phyloP scores from a whole-genome alignment of 1,140 invertebrate species.

The Lordiphosa clarofinis region DNA sequence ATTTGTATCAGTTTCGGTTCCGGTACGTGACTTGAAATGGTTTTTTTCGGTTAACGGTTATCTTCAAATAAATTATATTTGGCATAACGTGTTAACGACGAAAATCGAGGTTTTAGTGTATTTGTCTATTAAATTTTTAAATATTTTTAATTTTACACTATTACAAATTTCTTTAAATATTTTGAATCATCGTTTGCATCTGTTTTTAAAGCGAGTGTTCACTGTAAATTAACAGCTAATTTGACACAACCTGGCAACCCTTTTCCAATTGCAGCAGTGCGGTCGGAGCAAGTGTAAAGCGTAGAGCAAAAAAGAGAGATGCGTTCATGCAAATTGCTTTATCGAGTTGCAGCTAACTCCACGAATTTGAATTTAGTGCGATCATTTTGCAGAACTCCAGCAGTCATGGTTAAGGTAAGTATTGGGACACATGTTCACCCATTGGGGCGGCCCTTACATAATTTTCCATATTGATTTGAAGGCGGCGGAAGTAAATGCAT shows the following conservation, averaged over 20 bases:
- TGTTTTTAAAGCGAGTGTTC: background rate
- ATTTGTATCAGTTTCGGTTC: too few relatives aligned
- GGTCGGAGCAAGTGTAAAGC: slow-evolving; percentile 13
- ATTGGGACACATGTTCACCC: slow-evolving; percentile 1
- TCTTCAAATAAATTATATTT: too few relatives aligned
- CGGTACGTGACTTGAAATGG: too few relatives aligned
- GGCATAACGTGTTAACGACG: too few relatives aligned
- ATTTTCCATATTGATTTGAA: slow-evolving; percentile 49
- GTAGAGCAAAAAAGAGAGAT: slow-evolving; percentile 38
- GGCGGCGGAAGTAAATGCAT: slow-evolving; percentile 20
- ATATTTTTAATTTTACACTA: too few relatives aligned
- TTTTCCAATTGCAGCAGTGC: slow-evolving; percentile 17
- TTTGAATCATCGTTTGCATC: background rate
- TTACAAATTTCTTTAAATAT: too few relatives aligned
- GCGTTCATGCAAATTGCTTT: slow-evolving; percentile 66
- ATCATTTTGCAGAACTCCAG: slow-evolving; percentile 53
- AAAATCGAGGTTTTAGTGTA: too few relatives aligned
- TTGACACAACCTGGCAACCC: slow-evolving; percentile 41
- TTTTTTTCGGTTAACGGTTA: too few relatives aligned
- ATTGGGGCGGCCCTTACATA: slow-evolving; percentile 39
- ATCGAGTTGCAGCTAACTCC: slow-evolving; percentile 61
- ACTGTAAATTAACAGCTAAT: slow-evolving; percentile 5
- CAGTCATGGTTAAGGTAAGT: slow-evolving; percentile 69
- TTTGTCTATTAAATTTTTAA: too few relatives aligned
- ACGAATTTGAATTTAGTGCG: slow-evolving; percentile 36